These are phyloP conservation scores for Acinonyx jubatus DNA, from an alignment of 2,113 vertebrate species.

Conservation along the genomic window DNA sequence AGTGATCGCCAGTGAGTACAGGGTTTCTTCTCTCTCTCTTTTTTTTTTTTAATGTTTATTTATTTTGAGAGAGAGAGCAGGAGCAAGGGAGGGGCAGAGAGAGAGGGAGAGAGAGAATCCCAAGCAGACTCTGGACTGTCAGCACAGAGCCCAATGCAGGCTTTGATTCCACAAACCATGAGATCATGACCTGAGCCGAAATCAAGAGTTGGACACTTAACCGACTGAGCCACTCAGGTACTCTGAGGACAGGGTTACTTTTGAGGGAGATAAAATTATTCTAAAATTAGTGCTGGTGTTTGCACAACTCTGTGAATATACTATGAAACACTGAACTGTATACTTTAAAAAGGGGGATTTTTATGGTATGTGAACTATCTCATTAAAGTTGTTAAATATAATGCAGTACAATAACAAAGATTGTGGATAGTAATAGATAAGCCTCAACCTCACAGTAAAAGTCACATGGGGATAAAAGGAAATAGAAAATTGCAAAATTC, in stretches of 20 bases:
- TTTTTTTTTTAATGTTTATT: too few species aligned
- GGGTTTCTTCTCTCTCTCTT: neutral
- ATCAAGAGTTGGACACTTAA: too few species aligned
- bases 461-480: neutral
- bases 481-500: neutral
- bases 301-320: neutral
- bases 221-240: too few species aligned
- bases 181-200: too few species aligned
- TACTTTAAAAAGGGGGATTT: neutral
- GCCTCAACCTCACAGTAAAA: neutral
- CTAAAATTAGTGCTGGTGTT: neutral
- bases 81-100: too few species aligned
- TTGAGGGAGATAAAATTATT: neutral
- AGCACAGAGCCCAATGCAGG: too few species aligned
- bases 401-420: neutral
- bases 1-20: neutral
- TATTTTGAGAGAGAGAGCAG: too few species aligned
- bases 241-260: neutral
- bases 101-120: too few species aligned
- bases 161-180: too few species aligned
- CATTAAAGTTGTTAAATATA: neutral
- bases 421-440: neutral
- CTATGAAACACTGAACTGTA: neutral
- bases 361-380: neutral
- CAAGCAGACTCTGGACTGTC: too few species aligned